Evolutionary conservation across 2,113 vertebrate genomes (phyloP).

Genomic region (Synodontis membranacea): DNA sequence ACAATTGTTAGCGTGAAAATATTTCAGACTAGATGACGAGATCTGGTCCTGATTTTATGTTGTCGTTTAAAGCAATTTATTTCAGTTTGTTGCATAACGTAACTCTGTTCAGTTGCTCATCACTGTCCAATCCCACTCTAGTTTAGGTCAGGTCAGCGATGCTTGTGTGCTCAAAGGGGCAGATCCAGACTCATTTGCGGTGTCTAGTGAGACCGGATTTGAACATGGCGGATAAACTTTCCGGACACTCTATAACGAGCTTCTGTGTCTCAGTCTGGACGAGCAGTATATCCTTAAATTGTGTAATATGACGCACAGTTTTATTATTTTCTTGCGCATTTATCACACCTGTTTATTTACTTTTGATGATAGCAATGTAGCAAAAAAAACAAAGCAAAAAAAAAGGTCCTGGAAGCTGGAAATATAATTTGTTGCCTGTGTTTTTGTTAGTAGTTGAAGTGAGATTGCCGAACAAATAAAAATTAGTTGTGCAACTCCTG

Average conservation of each 20-base stretch:
- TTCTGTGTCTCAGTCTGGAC: neutral
- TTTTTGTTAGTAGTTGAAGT: neutral
- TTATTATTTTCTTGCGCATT: neutral
- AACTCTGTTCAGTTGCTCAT: neutral
- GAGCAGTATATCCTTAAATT: neutral
- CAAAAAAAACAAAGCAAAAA: neutral
- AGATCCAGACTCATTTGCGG: neutral
- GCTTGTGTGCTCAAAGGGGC: neutral
- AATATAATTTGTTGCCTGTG: neutral
- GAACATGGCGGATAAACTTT: neutral
- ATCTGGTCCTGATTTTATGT: no score
- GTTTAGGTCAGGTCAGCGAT: neutral
- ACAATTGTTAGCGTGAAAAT: no score
- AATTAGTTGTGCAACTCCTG: neutral
- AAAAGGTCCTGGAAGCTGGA: neutral
- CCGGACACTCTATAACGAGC: neutral
- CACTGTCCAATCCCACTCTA: neutral
- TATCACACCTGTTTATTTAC: neutral
- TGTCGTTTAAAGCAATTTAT: no score
- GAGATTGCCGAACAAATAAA: neutral
- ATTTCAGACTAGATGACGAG: no score
- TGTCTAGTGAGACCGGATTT: neutral
- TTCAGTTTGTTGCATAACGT: no score
- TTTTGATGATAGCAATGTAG: neutral
- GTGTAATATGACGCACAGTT: neutral